phyloP scores from a whole-genome alignment of 2,888 invertebrate genomes.

The Agrotis clavis region DNA sequence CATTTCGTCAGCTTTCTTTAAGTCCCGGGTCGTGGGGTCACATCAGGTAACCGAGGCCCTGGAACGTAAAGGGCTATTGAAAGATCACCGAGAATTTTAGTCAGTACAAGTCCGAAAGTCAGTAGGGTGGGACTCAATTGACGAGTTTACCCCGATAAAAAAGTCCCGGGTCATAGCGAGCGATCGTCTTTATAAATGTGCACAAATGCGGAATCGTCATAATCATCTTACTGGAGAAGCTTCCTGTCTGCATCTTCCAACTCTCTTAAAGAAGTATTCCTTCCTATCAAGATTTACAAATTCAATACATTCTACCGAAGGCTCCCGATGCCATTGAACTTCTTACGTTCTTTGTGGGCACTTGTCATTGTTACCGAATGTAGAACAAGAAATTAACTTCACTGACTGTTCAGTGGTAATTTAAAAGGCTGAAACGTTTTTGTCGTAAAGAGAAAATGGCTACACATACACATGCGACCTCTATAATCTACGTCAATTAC shows the following conservation, averaged over 20 bases:
- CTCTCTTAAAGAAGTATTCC: not conserved
- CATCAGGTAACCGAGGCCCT: no score
- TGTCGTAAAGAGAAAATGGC: conserved; percentile 24
- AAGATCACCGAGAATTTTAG: no score
- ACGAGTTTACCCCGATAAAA: no score
- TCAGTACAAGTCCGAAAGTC: no score
- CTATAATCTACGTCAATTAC: conserved; percentile 48
- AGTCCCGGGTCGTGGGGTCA: not conserved
- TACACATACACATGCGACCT: conserved; percentile 7
- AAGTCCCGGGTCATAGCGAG: not conserved
- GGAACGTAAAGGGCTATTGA: no score
- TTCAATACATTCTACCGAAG: not conserved
- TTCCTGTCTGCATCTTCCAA: not conserved
- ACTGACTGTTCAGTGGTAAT: conserved; percentile 5
- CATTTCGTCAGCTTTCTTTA: not conserved
- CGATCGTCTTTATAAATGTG: not conserved
- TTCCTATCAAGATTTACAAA: not conserved
- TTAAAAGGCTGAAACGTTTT: conserved; percentile 23
- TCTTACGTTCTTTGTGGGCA: not conserved
- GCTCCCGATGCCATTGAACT: conserved; percentile 28
- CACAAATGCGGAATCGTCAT: not conserved
- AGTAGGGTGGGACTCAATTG: no score
- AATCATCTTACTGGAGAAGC: not conserved
- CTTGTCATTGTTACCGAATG: conserved; percentile 12
- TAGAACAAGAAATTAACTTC: conserved; percentile 31